Percentiles rank a stretch among this genome's conserved stretches.
Evolutionary conservation across 2,113 vertebrate genomes (phyloP).

Genomic region (Phalacrocorax pelagicus): DNA sequence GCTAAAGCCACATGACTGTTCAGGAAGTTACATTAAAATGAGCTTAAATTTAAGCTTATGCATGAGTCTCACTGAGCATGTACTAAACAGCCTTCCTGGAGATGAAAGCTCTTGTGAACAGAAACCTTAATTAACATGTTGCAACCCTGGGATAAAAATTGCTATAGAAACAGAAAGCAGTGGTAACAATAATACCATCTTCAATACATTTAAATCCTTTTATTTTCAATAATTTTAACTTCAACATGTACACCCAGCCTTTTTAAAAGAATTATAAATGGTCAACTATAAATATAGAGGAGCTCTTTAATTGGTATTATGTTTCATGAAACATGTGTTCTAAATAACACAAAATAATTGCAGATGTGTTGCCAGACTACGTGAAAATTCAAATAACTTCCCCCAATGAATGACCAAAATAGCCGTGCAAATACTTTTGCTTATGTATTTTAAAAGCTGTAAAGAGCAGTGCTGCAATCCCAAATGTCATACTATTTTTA

Average conservation of each 20-base stretch:
- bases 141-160: background rate
- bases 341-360: conserved; percentile 6
- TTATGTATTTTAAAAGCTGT: background rate
- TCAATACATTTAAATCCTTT: background rate
- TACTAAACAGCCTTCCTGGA: background rate
- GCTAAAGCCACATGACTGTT: background rate
- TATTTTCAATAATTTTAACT: background rate
- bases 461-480: background rate
- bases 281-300: background rate
- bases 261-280: background rate
- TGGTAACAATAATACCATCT: background rate
- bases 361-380: background rate
- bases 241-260: background rate
- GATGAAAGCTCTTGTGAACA: background rate
- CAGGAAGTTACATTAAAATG: background rate
- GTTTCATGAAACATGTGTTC: background rate
- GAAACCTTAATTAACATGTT: background rate
- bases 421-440: background rate
- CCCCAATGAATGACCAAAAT: background rate
- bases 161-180: background rate
- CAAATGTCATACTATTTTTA: background rate
- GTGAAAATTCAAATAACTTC: background rate
- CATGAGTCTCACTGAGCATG: background rate
- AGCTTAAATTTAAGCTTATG: background rate
- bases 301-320: background rate